Conservation (phyloP, 2,113 vertebrate genomes). For the Cynopterus brachyotis region DNA sequence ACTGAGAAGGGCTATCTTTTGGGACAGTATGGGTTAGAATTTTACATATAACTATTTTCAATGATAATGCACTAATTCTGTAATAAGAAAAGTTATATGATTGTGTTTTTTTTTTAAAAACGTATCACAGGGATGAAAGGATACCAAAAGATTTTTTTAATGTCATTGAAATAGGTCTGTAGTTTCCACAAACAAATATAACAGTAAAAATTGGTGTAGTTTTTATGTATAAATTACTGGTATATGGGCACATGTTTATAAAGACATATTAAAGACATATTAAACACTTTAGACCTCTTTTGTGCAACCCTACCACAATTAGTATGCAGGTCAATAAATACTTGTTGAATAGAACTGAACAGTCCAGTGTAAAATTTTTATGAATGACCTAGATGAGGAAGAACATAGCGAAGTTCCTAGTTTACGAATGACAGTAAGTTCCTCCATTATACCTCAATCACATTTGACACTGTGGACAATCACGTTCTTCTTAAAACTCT, state of each 20-base stretch:
- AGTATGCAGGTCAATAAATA: background rate
- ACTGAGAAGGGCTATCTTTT: background rate
- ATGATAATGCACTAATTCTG: background rate
- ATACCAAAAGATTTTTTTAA: background rate
- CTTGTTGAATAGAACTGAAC: background rate
- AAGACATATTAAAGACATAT: background rate
- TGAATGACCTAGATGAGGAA: background rate
- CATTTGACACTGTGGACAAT: background rate
- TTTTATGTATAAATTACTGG: conserved; percentile 27
- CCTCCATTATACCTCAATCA: background rate
- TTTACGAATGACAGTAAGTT: background rate
- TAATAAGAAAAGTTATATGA: background rate
- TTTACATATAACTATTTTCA: background rate
- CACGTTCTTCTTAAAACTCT: conserved; percentile 15
- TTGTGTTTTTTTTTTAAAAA: background rate
- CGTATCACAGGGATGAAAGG: background rate
- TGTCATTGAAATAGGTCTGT: conserved; percentile 8
- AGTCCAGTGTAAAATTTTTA: background rate
- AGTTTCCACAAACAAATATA: background rate
- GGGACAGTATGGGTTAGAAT: background rate
- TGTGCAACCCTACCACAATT: background rate
- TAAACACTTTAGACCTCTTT: background rate
- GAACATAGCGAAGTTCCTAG: background rate
- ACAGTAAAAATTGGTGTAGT: background rate
- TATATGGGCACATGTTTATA: background rate